Evolutionary conservation across 2,797 vertebrate species (phyloP).

Genomic region (Betta splendens): DNA sequence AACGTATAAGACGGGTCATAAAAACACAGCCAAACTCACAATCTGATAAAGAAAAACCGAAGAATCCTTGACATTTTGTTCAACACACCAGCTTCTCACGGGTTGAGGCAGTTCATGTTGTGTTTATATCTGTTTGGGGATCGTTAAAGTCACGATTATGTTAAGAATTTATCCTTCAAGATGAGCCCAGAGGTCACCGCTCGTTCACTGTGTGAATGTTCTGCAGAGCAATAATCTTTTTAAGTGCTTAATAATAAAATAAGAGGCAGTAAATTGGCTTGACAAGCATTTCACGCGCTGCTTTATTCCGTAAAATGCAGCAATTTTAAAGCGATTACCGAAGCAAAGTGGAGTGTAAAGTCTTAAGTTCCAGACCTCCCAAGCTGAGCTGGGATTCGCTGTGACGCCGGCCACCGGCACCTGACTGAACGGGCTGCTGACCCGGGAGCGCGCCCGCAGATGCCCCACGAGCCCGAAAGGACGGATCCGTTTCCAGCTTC

Average conservation of each 20-base stretch:
- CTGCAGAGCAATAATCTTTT: background rate
- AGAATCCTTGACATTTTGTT: too few species aligned
- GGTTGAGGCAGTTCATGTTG: too few species aligned
- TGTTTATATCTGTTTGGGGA: too few species aligned
- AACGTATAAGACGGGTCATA: too few species aligned
- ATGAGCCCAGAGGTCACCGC: background rate
- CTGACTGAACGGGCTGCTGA: constrained; percentile 10
- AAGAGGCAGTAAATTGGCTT: background rate
- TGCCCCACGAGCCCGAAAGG: constrained; percentile 24
- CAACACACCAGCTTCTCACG: too few species aligned
- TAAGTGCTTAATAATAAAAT: background rate
- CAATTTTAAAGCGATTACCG: background rate
- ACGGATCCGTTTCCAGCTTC: constrained; percentile 29
- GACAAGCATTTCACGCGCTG: background rate
- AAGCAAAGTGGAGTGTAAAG: background rate
- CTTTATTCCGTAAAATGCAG: background rate
- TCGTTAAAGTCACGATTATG: too few species aligned
- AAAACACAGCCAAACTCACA: too few species aligned
- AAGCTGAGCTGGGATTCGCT: background rate
- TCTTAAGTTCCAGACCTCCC: background rate
- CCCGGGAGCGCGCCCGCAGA: constrained; percentile 19
- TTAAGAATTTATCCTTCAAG: background rate
- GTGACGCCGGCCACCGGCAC: background rate
- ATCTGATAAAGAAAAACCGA: too few species aligned
- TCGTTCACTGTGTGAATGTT: background rate